Evolutionary conservation across 2,113 vertebrate genomes (phyloP).

Genomic region (Platichthys flesus): DNA sequence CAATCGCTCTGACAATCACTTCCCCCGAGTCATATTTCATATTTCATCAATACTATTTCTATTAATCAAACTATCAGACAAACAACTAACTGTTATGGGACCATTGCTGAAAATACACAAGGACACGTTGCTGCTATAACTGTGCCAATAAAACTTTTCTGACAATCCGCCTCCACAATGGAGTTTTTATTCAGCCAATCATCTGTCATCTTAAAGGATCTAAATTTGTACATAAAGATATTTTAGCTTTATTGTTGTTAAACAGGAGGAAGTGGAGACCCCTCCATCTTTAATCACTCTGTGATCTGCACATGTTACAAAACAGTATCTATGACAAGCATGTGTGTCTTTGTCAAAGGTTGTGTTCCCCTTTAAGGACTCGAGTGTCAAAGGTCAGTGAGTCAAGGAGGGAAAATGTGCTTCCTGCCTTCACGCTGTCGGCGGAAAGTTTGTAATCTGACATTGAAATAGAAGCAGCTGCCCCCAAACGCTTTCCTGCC

Average conservation of each 20-base stretch:
- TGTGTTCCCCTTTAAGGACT: background rate
- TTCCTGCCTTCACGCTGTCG: constrained; percentile 21
- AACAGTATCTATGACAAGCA: constrained; percentile 4
- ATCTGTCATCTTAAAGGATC: background rate
- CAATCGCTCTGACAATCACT: constrained; percentile 64
- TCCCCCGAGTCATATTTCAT: constrained; percentile 32
- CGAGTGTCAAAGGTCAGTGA: too few relatives aligned
- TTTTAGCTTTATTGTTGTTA: too few relatives aligned
- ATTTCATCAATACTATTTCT: constrained; percentile 16
- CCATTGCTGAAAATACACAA: constrained; percentile 58
- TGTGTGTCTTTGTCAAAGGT: constrained; percentile 3
- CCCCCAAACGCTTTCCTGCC: too few relatives aligned
- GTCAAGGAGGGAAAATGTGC: background rate
- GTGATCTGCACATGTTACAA: constrained; percentile 13
- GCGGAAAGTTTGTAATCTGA: background rate
- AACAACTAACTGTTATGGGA: constrained; percentile 33
- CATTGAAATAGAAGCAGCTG: background rate
- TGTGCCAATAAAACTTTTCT: constrained; percentile 73
- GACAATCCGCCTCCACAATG: constrained; percentile 33
- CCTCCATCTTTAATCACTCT: too few relatives aligned
- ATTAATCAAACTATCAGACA: background rate
- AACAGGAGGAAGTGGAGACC: too few relatives aligned
- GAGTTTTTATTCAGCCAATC: constrained; percentile 4
- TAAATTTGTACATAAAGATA: background rate
- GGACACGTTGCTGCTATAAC: constrained; percentile 76